Conservation (phyloP, 2,888 invertebrate species). For the Ferdinandea cuprea region DNA sequence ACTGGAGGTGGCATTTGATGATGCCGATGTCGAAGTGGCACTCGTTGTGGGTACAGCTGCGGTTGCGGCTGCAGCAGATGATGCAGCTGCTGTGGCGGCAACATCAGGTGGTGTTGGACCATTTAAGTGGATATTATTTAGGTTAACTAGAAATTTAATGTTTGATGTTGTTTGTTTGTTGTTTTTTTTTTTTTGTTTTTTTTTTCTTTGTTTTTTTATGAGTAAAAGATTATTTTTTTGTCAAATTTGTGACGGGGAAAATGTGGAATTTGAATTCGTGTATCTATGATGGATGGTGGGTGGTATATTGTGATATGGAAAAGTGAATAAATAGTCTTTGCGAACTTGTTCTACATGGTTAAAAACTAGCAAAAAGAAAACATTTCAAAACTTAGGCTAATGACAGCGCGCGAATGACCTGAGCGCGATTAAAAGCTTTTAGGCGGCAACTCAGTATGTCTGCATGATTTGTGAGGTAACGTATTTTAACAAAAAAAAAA, state of each 20-base stretch:
- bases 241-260: slow-evolving; percentile 29
- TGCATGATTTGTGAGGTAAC: too few species aligned
- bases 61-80: slow-evolving; percentile 68
- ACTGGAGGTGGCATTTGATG: slow-evolving; percentile 70
- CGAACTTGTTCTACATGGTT: neutral
- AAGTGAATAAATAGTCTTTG: slow-evolving; percentile 1
- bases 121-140: slow-evolving; percentile 77
- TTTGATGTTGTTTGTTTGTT: slow-evolving; percentile 49
- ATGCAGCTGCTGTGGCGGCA: slow-evolving; percentile 64
- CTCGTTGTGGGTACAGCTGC: slow-evolving; percentile 62
- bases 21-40: slow-evolving; percentile 57
- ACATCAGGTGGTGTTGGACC: slow-evolving; percentile 75
- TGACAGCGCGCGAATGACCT: too few species aligned
- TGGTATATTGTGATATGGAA: slow-evolving; percentile 1
- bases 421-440: neutral
- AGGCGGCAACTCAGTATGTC: too few species aligned
- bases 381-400: too few species aligned
- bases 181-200: slow-evolving; percentile 27
- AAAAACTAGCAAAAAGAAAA: neutral
- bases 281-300: slow-evolving; percentile 51
- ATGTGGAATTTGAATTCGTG: slow-evolving; percentile 41
- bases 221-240: slow-evolving; percentile 7
- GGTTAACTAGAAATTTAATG: slow-evolving; percentile 69
- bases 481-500: too few species aligned
- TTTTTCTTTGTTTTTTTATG: slow-evolving; percentile 20